Evolutionary conservation across 2,113 vertebrate genomes (phyloP).

Genomic region (Nothobranchius kuhntae): DNA sequence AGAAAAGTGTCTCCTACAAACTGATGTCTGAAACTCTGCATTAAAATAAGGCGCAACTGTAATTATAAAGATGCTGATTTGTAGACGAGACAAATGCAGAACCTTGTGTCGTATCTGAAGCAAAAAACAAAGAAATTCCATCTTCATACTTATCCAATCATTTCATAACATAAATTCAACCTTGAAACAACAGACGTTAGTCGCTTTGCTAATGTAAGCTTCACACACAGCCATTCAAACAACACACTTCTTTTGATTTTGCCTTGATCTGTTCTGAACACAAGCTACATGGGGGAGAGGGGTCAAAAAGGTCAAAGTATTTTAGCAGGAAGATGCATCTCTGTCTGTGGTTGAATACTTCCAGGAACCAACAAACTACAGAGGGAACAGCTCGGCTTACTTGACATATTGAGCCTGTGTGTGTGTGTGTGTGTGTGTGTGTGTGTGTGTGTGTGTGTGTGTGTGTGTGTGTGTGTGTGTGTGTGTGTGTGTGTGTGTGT

Average conservation of each 20-base stretch:
- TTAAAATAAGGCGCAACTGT: slow-evolving; percentile 7
- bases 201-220: slow-evolving; percentile 44
- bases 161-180: slow-evolving; percentile 10
- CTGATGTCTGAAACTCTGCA: slow-evolving; percentile 26
- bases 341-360: slow-evolving; percentile 20
- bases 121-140: background rate
- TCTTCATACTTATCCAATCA: no score
- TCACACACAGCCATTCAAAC: background rate
- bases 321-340: slow-evolving; percentile 23
- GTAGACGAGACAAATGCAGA: background rate
- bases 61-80: slow-evolving; percentile 22
- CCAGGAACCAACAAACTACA: slow-evolving; percentile 20
- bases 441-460: no score
- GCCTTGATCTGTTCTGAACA: slow-evolving; percentile 37
- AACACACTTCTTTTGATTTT: slow-evolving; percentile 15
- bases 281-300: slow-evolving; percentile 17
- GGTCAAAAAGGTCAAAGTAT: slow-evolving; percentile 55
- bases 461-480: no score
- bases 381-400: slow-evolving; percentile 24
- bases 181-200: slow-evolving; percentile 29
- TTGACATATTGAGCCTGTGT: slow-evolving; percentile 40
- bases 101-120: background rate
- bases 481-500: background rate
- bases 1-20: slow-evolving; percentile 58
- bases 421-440: no score